These are phyloP conservation scores for Lepidurus couesii DNA, from an alignment of 1,140 invertebrate genomes.

Conservation along the genomic window DNA sequence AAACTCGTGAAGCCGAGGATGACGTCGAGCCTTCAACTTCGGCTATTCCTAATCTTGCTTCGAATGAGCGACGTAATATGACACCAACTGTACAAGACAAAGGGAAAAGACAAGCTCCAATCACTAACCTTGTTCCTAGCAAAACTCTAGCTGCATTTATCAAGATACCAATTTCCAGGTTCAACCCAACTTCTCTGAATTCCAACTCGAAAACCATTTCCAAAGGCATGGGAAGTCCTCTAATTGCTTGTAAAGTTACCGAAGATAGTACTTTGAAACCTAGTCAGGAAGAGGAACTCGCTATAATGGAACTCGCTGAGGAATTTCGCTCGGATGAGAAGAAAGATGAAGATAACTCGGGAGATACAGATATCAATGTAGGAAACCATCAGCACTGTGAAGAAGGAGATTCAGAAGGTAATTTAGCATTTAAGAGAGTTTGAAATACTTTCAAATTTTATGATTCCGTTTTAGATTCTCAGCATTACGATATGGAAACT, in stretches of 20 bases:
- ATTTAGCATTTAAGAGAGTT: not conserved
- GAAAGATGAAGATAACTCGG: not conserved
- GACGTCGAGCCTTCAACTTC: not conserved
- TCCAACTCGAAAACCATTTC: not conserved
- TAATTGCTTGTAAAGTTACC: not conserved
- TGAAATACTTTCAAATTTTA: too few species aligned
- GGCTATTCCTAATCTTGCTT: not conserved
- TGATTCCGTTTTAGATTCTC: not conserved
- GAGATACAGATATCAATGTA: not conserved
- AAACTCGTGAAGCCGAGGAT: not conserved
- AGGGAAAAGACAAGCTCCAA: not conserved
- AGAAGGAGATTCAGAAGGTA: not conserved
- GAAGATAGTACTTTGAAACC: not conserved
- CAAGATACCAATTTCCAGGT: not conserved
- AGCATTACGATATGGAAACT: not conserved
- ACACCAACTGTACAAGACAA: not conserved
- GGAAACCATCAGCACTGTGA: not conserved
- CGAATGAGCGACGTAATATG: not conserved
- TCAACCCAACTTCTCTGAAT: not conserved
- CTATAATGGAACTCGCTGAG: not conserved
- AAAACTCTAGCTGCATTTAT: not conserved
- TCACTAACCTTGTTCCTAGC: not conserved
- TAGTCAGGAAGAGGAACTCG: not conserved
- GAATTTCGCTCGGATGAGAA: not conserved
- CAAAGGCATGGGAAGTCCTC: not conserved